A percentile compares a stretch with the other conserved stretches of the same genome.
Evolutionary conservation across 2,797 vertebrate species (phyloP).

Genomic region (Arctocebus calabarensis): DNA sequence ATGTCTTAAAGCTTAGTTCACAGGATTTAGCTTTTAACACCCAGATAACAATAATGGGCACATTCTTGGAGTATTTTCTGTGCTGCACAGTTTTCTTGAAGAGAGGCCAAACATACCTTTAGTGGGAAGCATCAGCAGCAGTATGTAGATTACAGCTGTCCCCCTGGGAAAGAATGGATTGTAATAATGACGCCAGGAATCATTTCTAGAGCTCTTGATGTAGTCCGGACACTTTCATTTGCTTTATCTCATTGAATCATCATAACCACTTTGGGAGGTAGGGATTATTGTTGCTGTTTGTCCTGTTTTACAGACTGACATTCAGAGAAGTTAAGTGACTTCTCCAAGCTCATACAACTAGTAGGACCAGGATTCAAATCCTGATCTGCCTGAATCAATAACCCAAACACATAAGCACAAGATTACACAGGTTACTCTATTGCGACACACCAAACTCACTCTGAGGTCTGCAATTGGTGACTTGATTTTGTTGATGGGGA

Average conservation of each 20-base stretch:
- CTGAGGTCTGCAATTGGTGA: neutral
- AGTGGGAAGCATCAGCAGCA: neutral
- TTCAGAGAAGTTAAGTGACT: slow-evolving; percentile 34
- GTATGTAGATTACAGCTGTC: slow-evolving; percentile 4
- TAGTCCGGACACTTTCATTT: slow-evolving; percentile 20
- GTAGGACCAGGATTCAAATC: slow-evolving; percentile 6
- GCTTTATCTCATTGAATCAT: slow-evolving; percentile 41
- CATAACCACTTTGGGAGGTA: neutral
- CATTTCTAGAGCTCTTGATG: slow-evolving; percentile 54
- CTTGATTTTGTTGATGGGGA: slow-evolving; percentile 27
- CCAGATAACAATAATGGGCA: neutral
- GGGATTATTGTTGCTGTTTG: neutral
- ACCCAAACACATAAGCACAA: neutral
- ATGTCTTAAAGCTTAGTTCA: neutral
- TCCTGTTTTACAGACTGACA: neutral
- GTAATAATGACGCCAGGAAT: slow-evolving; percentile 34
- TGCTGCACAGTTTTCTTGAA: slow-evolving; percentile 37
- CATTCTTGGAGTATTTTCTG: slow-evolving; percentile 33
- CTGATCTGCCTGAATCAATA: slow-evolving; percentile 14
- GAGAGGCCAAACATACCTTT: slow-evolving; percentile 36
- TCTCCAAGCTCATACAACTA: neutral
- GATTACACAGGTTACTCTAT: neutral
- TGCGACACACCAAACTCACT: neutral
- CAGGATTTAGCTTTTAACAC: neutral
- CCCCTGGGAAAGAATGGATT: neutral